These are phyloP conservation scores for Melopsittacus undulatus DNA, from an alignment of 2,797 vertebrate species.

Conservation along the genomic window DNA sequence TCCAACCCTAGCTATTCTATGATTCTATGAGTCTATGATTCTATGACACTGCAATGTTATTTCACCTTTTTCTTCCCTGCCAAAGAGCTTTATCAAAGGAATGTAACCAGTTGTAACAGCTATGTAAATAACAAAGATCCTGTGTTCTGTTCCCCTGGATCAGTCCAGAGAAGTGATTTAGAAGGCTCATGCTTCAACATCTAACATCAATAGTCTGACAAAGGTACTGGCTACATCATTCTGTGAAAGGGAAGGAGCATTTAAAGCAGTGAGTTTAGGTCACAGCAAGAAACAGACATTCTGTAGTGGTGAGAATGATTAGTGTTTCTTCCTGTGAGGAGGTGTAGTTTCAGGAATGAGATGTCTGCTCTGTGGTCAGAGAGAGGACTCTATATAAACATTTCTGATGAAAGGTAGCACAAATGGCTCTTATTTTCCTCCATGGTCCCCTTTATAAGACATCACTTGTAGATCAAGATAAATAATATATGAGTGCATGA, in stretches of 20 bases:
- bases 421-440: constrained; percentile 54
- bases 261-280: not conserved
- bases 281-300: not conserved
- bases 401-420: constrained; percentile 43
- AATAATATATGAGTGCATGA: constrained; percentile 58
- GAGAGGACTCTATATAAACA: not conserved
- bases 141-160: not conserved
- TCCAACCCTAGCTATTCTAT: too few relatives aligned
- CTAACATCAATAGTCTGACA: not conserved
- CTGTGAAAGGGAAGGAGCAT: not conserved
- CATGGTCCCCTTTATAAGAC: not conserved
- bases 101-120: not conserved
- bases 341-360: constrained; percentile 38
- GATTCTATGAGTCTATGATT: too few relatives aligned
- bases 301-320: not conserved
- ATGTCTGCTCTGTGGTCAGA: constrained; percentile 31
- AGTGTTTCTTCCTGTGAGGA: constrained; percentile 31
- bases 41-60: not conserved
- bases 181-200: not conserved
- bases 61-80: not conserved
- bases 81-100: not conserved
- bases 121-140: not conserved
- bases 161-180: not conserved
- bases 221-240: not conserved
- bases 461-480: constrained; percentile 45